A percentile compares a stretch with the other conserved stretches of the same genome.
phyloP scores from a whole-genome alignment of 2,113 vertebrate species.

The Rhadina sibilatrix region DNA sequence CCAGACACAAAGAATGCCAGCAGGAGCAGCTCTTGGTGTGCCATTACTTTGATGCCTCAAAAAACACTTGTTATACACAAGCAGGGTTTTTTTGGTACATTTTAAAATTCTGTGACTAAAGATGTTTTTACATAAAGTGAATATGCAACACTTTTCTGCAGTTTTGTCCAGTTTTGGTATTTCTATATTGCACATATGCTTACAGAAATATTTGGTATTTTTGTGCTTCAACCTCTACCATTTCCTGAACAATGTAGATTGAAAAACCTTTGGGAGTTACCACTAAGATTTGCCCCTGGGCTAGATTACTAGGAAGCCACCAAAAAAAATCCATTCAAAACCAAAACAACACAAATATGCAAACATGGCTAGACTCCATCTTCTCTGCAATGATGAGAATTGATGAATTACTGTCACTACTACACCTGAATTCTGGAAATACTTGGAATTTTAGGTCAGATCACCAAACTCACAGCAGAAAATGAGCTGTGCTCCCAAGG shows the following conservation, averaged over 20 bases:
- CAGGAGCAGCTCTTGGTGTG: not conserved
- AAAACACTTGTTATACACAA: not conserved
- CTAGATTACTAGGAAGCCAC: not conserved
- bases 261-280: not conserved
- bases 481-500: not conserved
- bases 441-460: not conserved
- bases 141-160: not conserved
- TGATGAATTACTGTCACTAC: not conserved
- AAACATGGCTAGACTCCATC: not conserved
- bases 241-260: not conserved
- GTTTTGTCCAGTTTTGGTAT: not conserved
- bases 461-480: not conserved
- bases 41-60: accelerated
- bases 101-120: not conserved
- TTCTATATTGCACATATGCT: not conserved
- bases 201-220: not conserved
- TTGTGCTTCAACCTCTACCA: not conserved
- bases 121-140: not conserved
- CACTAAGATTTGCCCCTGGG: not conserved
- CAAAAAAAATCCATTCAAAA: not conserved
- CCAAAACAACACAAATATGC: not conserved
- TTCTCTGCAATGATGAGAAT: not conserved
- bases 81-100: not conserved
- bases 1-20: not conserved
- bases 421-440: not conserved